Evolutionary conservation across 2,113 vertebrate genomes (phyloP).

Genomic region (Balaenoptera acutorostrata): DNA sequence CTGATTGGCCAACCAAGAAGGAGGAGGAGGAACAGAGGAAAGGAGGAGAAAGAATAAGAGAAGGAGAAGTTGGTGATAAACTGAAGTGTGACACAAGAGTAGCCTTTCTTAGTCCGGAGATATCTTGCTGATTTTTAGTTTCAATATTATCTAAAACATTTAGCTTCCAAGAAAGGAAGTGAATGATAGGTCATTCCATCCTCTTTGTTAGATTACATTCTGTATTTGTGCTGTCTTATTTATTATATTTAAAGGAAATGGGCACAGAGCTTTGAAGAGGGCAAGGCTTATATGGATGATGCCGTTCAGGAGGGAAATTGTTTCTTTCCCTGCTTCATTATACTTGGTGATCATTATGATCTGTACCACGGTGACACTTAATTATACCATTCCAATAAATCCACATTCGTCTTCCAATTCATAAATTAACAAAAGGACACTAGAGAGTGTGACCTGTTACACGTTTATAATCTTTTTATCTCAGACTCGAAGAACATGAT

Average conservation of each 20-base stretch:
- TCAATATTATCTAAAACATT: background rate
- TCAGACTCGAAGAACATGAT: background rate
- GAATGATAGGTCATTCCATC: background rate
- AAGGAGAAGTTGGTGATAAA: background rate
- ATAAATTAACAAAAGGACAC: background rate
- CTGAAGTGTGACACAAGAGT: fast-evolving
- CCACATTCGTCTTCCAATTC: background rate
- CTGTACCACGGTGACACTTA: background rate
- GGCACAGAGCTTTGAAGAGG: background rate
- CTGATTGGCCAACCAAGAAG: background rate
- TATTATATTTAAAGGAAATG: background rate
- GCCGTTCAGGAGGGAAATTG: background rate
- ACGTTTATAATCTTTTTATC: background rate
- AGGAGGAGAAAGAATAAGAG: background rate
- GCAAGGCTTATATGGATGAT: background rate
- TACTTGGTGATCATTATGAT: background rate
- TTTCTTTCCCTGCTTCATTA: background rate
- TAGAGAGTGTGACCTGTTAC: background rate
- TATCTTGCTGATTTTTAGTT: background rate
- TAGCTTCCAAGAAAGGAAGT: background rate
- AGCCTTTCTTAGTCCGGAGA: background rate
- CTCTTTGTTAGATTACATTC: background rate
- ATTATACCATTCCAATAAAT: background rate
- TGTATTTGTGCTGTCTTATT: background rate
- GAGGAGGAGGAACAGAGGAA: background rate